phyloP scores from a whole-genome alignment of 1,140 invertebrate genomes.

The Sycophila sp. region DNA sequence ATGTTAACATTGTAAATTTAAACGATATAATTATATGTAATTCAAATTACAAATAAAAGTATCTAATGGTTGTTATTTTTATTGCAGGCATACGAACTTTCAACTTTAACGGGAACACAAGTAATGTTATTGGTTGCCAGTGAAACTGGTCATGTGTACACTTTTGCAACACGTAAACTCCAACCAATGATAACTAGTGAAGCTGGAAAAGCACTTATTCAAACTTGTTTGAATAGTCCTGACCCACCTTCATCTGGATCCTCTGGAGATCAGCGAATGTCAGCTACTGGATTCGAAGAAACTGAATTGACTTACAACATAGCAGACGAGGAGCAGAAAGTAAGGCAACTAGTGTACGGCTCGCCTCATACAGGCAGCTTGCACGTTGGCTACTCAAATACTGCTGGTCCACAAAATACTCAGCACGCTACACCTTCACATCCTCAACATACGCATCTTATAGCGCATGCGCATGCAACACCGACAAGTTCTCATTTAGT shows the following conservation, averaged over 20 bases:
- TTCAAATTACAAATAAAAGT: background rate
- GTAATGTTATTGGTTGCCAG: conserved; percentile 97
- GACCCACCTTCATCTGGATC: conserved; percentile 84
- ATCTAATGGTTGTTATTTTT: conserved; percentile 9
- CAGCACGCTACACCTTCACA: conserved; percentile 73
- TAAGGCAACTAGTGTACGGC: conserved; percentile 93
- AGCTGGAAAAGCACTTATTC: conserved; percentile 97
- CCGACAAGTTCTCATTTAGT: conserved; percentile 72
- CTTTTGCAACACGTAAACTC: conserved; percentile 97
- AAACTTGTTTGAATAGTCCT: conserved; percentile 98
- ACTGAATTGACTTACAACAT: conserved; percentile 98
- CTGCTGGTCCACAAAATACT: conserved; percentile 63
- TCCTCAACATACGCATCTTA: conserved; percentile 70
- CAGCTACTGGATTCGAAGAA: conserved; percentile 97
- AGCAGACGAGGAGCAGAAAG: conserved; percentile 93
- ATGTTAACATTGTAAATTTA: too few species aligned
- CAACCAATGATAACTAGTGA: conserved; percentile 99
- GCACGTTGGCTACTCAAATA: conserved; percentile 65
- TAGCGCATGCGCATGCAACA: conserved; percentile 70
- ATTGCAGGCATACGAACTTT: conserved; percentile 96
- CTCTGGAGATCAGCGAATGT: conserved; percentile 91
- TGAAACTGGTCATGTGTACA: conserved; percentile 99
- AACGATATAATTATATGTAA: background rate
- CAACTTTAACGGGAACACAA: conserved; percentile 98
- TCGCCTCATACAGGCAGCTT: conserved; percentile 73